Percentiles rank a stretch among this genome's conserved stretches.
Conservation (phyloP, 1,140 invertebrate genomes). For the Drosophila bipectinata region DNA sequence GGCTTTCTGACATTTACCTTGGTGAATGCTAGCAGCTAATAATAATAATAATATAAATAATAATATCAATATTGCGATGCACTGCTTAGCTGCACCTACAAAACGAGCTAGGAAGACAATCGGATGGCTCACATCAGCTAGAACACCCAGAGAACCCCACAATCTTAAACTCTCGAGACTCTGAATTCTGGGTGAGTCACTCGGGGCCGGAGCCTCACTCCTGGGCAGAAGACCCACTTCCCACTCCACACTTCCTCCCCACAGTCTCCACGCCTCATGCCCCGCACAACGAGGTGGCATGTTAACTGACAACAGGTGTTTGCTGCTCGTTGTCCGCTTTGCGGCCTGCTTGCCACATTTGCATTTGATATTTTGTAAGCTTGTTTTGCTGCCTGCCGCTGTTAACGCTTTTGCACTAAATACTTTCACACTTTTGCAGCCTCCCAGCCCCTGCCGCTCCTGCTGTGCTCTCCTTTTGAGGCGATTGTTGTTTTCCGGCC, state of each 20-base stretch:
- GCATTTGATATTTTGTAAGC: slow-evolving; percentile 61
- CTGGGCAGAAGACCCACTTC: slow-evolving; percentile 24
- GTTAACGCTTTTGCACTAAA: slow-evolving; percentile 69
- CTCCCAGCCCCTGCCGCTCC: neutral
- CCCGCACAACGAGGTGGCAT: slow-evolving; percentile 32
- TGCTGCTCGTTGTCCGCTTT: slow-evolving; percentile 15
- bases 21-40: slow-evolving; percentile 30
- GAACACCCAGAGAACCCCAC: slow-evolving; percentile 28
- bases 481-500: slow-evolving; percentile 68
- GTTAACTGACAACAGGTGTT: slow-evolving; percentile 72
- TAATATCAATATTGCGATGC: slow-evolving; percentile 53
- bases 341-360: slow-evolving; percentile 59
- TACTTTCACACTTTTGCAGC: slow-evolving; percentile 69
- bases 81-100: slow-evolving; percentile 50
- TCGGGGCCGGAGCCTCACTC: slow-evolving; percentile 7
- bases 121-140: slow-evolving; percentile 23
- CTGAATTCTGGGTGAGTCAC: slow-evolving; percentile 24
- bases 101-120: slow-evolving; percentile 29
- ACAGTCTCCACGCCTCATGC: neutral
- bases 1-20: slow-evolving; percentile 36
- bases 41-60: slow-evolving; percentile 33
- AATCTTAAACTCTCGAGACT: slow-evolving; percentile 1
- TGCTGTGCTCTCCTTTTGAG: slow-evolving; percentile 14
- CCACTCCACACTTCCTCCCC: slow-evolving; percentile 6
- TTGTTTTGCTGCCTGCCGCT: slow-evolving; percentile 44